A percentile compares a stretch with the other conserved stretches of the same genome.
Conservation (phyloP, 2,797 vertebrate species). For the Hemibagrus guttatus region DNA sequence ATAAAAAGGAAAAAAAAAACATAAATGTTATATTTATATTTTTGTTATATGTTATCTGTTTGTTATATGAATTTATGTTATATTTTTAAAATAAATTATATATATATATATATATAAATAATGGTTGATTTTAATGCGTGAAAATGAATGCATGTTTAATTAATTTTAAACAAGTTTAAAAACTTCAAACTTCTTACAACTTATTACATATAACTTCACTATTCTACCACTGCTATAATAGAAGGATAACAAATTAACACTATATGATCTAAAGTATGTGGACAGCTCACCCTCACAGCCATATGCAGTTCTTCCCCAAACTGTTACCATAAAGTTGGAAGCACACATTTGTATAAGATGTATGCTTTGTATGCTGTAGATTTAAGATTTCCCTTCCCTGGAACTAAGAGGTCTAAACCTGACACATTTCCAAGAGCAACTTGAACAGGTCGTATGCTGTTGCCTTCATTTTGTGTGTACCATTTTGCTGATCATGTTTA, state of each 20-base stretch:
- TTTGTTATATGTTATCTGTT: too few relatives aligned
- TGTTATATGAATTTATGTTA: too few relatives aligned
- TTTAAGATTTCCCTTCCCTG: background rate
- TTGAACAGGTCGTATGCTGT: background rate
- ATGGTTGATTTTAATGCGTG: too few relatives aligned
- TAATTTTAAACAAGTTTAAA: background rate
- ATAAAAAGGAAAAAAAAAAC: too few relatives aligned
- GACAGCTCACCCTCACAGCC: background rate
- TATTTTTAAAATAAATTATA: too few relatives aligned
- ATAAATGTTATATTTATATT: too few relatives aligned
- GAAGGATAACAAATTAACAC: background rate
- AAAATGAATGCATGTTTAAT: background rate
- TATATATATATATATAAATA: too few relatives aligned
- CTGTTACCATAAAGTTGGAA: background rate
- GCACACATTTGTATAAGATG: background rate
- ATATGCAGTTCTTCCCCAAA: background rate
- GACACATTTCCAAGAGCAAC: background rate
- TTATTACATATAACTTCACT: background rate
- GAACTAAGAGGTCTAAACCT: background rate
- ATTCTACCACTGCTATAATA: background rate
- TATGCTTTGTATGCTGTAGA: background rate
- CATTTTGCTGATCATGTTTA: background rate
- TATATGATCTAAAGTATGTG: background rate
- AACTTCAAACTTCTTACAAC: background rate
- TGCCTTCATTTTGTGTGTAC: background rate